These are phyloP conservation scores for Dusona sp. DNA, from an alignment of 2,888 invertebrate genomes.

Conservation along the genomic window DNA sequence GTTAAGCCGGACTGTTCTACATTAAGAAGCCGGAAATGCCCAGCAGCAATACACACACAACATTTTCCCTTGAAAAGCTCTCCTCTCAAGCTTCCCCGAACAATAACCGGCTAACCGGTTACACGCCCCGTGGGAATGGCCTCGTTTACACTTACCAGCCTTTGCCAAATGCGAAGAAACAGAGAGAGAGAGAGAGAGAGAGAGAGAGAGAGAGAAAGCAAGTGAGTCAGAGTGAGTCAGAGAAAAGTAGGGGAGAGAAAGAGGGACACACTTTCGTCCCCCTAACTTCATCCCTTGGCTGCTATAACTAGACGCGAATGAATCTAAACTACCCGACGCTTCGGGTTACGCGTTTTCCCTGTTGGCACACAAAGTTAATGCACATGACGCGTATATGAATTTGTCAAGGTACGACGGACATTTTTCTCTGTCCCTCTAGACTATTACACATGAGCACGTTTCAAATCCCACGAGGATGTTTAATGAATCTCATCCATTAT, in stretches of 20 bases:
- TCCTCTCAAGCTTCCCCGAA: slow-evolving; percentile 46
- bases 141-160: slow-evolving; percentile 63
- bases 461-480: not conserved
- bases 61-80: slow-evolving; percentile 56
- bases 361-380: slow-evolving; percentile 39
- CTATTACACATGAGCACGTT: not conserved
- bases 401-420: slow-evolving; percentile 11
- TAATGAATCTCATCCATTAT: not conserved
- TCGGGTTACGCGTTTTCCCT: slow-evolving; percentile 45
- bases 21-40: slow-evolving; percentile 67
- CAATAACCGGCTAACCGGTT: slow-evolving; percentile 67
- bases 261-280: not conserved
- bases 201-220: slow-evolving; percentile 7
- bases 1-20: slow-evolving; percentile 63
- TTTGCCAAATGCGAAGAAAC: slow-evolving; percentile 41
- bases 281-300: slow-evolving; percentile 27
- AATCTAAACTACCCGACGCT: slow-evolving; percentile 55
- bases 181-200: slow-evolving; percentile 12
- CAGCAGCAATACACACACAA: slow-evolving; percentile 43
- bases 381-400: slow-evolving; percentile 32
- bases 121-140: slow-evolving; percentile 64
- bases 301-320: slow-evolving; percentile 45
- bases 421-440: not conserved
- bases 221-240: slow-evolving; percentile 14
- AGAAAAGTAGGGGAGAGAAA: slow-evolving; percentile 1